Evolutionary conservation across 2,113 vertebrate genomes (phyloP).

Genomic region (Ancistrus triradiatus): DNA sequence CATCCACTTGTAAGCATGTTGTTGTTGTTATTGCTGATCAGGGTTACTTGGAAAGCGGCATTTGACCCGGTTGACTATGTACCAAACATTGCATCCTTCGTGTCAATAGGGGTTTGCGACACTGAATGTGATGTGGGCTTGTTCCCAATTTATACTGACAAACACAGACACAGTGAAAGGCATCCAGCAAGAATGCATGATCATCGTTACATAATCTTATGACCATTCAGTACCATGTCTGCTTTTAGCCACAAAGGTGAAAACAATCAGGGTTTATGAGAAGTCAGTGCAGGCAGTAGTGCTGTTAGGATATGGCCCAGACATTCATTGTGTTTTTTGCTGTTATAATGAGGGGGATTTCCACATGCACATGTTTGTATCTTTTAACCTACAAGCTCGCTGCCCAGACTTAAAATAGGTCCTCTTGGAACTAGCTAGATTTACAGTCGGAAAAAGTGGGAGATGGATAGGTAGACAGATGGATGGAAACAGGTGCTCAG

Average conservation of each 20-base stretch:
- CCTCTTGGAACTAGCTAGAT: slow-evolving; percentile 27
- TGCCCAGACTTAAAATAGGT: slow-evolving; percentile 35
- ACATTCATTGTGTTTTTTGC: background rate
- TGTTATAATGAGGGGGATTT: slow-evolving; percentile 20
- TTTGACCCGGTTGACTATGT: background rate
- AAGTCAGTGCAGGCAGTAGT: background rate
- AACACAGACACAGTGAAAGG: background rate
- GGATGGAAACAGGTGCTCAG: slow-evolving; percentile 40
- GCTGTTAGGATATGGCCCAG: background rate
- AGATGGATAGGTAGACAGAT: slow-evolving; percentile 14
- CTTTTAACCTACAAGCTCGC: slow-evolving; percentile 13
- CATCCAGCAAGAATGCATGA: background rate
- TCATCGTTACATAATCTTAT: slow-evolving; percentile 9
- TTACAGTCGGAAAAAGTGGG: slow-evolving; percentile 40
- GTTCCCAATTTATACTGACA: background rate
- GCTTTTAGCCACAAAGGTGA: background rate
- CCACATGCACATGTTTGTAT: slow-evolving; percentile 38
- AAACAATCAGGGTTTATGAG: slow-evolving; percentile 2
- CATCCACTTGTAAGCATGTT: background rate
- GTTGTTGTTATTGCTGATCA: background rate
- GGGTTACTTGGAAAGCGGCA: background rate
- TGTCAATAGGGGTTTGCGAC: slow-evolving; percentile 5
- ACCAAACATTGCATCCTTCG: background rate
- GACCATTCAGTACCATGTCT: background rate
- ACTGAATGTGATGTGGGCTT: slow-evolving; percentile 2